Evolutionary conservation across 2,888 invertebrate species (phyloP).

Genomic region (Mesorhabditis belari): DNA sequence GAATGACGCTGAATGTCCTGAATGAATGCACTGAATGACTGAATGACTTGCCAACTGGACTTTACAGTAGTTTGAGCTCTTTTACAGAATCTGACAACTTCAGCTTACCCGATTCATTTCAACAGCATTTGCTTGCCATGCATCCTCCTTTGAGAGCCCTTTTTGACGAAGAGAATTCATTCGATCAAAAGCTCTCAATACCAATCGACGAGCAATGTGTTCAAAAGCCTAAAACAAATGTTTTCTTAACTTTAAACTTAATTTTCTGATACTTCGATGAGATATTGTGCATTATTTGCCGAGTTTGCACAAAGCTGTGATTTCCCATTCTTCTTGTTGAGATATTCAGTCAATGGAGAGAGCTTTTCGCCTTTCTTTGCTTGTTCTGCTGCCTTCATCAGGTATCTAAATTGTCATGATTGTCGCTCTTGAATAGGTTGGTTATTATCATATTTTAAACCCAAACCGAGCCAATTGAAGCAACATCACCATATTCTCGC

Average conservation of each 20-base stretch:
- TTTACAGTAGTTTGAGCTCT: too few species aligned
- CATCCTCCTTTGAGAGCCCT: neutral
- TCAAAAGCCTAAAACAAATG: neutral
- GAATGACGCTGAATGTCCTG: too few species aligned
- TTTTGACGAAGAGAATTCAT: neutral
- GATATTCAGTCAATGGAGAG: conserved; percentile 22
- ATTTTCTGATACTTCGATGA: too few species aligned
- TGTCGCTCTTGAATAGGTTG: too few species aligned
- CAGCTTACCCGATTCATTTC: neutral
- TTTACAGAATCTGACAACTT: too few species aligned
- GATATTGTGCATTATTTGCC: too few species aligned
- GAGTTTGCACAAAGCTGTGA: too few species aligned
- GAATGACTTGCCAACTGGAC: too few species aligned
- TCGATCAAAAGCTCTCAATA: neutral
- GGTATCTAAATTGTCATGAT: conserved; percentile 66
- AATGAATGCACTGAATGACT: too few species aligned
- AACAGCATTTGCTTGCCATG: neutral
- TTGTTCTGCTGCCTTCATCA: conserved; percentile 62
- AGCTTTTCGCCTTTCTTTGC: conserved; percentile 28
- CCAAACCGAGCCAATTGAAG: conserved; percentile 72
- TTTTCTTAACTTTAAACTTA: neutral
- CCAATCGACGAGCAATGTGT: neutral
- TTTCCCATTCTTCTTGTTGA: conserved; percentile 9
- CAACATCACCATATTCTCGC: conserved; percentile 87
- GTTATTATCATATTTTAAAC: too few species aligned